Percentiles rank a stretch among this genome's conserved stretches.
Evolutionary conservation across 2,888 invertebrate genomes (phyloP).

Genomic region (Drosophila engyochracea): DNA sequence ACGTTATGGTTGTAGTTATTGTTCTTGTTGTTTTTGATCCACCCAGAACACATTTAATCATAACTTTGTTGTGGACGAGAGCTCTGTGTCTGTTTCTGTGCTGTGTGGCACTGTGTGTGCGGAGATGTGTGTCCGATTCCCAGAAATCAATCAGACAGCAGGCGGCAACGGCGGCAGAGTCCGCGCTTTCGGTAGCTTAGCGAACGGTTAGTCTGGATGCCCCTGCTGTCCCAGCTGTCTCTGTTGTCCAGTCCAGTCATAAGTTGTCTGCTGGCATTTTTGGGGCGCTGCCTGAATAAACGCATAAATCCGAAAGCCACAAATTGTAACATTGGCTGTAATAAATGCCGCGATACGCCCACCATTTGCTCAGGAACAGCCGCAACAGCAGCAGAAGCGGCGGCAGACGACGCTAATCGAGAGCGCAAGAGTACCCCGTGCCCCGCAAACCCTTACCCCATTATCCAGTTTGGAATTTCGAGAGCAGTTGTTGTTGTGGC

Average conservation of each 20-base stretch:
- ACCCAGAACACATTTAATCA: slow-evolving; percentile 67
- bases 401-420: slow-evolving; percentile 77
- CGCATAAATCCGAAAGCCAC: slow-evolving; percentile 82
- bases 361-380: slow-evolving; percentile 73
- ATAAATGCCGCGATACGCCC: slow-evolving; percentile 82
- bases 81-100: slow-evolving; percentile 4
- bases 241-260: slow-evolving; percentile 53
- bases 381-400: slow-evolving; percentile 41
- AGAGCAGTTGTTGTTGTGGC: slow-evolving; percentile 51
- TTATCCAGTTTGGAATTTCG: slow-evolving; percentile 61
- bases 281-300: slow-evolving; percentile 70
- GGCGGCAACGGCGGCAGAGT: slow-evolving; percentile 31
- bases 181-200: slow-evolving; percentile 76
- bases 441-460: slow-evolving; percentile 6
- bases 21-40: slow-evolving; percentile 26
- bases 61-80: slow-evolving; percentile 72
- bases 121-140: slow-evolving; percentile 64
- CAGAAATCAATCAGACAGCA: slow-evolving; percentile 81
- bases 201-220: slow-evolving; percentile 53
- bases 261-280: slow-evolving; percentile 61
- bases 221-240: neutral
- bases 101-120: slow-evolving; percentile 61
- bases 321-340: slow-evolving; percentile 84
- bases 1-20: slow-evolving; percentile 4
- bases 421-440: slow-evolving; percentile 30